Evolutionary conservation across 1,140 invertebrate genomes (phyloP), one percentile per base, ranked within the genome.

Genomic region (Tyrophagus putrescentiae): DNA sequence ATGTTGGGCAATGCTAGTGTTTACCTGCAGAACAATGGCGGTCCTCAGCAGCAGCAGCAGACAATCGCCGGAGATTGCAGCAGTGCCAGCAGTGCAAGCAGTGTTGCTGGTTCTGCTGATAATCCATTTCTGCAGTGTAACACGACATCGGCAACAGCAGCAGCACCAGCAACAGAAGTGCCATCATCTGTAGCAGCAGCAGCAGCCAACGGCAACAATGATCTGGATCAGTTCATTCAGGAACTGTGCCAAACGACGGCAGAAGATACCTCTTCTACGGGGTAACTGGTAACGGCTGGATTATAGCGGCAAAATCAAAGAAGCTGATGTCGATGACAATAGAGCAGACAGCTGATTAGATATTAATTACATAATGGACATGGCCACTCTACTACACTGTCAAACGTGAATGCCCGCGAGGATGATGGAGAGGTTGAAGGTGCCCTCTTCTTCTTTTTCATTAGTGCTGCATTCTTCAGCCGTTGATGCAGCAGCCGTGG

Each of bases 221-320:
- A 56, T 7, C n/a, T 36, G 6, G 53, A 56, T 21, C 31, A 56
- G 6, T 56, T 56, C 23, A 9, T 27, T 56, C 53, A 36, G 6
- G 31, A 56, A 56, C 25, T 56, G 23, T 50, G 36, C 21, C 36
- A 39, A 21, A 21, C 36, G 13, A n/a, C n/a, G n/a, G n/a, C n/a
- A n/a, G n/a, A n/a, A n/a, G n/a, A n/a, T n/a, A n/a, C n/a, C n/a
- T n/a, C n/a, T n/a, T n/a, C n/a, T n/a, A n/a, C n/a, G n/a, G n/a
- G n/a, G n/a, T n/a, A n/a, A n/a, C n/a, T n/a, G n/a, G n/a, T n/a
- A 42, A 42, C 41, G 25, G 25, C 18, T 42, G 6, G 41, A 42
- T 42, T 42, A 42, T 42, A 23, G 41, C 18, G 6, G 3, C 18
- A 42, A 4, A 42, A 42, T 21, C 41, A 3, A 42, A 4, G 1